These are phyloP conservation scores for Zapus hudsonius DNA, from an alignment of 2,113 vertebrate species.

Conservation along the genomic window DNA sequence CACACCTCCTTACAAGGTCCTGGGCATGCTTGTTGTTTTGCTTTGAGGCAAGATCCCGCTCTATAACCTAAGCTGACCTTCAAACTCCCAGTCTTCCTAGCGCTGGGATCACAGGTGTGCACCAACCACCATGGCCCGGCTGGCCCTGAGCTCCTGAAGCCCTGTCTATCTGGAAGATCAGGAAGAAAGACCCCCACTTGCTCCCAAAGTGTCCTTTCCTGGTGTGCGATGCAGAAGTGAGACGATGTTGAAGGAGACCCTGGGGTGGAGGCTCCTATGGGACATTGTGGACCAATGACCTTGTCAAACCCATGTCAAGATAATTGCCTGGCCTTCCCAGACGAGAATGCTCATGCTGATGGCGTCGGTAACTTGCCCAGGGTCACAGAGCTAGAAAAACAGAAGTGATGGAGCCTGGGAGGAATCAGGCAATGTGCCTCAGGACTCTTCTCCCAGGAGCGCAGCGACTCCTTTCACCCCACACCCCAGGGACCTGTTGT, in stretches of 20 bases:
- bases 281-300: background rate
- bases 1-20: no score
- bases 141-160: background rate
- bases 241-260: rapidly evolving
- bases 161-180: background rate
- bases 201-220: background rate
- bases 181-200: background rate
- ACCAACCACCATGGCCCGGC: no score
- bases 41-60: no score
- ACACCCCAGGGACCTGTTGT: background rate
- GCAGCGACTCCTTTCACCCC: no score
- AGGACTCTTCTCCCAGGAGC: background rate
- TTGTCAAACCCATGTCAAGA: rapidly evolving
- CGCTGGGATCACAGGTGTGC: background rate
- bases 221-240: background rate
- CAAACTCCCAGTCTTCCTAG: no score
- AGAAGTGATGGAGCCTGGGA: background rate
- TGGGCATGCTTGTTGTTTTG: background rate
- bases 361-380: background rate
- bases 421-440: background rate
- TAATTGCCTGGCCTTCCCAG: background rate
- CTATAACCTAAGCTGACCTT: no score
- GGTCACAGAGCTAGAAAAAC: background rate
- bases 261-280: no score
- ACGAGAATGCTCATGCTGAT: background rate